Conservation (phyloP, 2,888 invertebrate species). For the Eristalis tenax region DNA sequence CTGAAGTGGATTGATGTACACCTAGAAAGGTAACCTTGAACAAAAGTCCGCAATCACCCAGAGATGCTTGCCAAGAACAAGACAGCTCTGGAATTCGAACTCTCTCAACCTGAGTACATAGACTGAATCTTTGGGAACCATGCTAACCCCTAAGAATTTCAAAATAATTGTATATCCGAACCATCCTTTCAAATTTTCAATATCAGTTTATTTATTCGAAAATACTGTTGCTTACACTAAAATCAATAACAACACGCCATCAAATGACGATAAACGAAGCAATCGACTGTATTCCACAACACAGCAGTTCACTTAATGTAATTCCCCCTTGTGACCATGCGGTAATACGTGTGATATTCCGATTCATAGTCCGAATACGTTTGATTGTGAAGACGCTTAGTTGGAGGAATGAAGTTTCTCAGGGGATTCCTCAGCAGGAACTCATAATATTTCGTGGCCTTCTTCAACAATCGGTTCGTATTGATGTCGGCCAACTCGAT, state of each 20-base stretch:
- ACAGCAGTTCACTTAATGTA: constrained; percentile 73
- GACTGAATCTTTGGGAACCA: too few relatives aligned
- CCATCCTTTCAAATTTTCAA: neutral
- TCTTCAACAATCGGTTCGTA: constrained; percentile 75
- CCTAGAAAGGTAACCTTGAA: too few relatives aligned
- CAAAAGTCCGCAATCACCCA: too few relatives aligned
- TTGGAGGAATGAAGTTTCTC: constrained; percentile 77
- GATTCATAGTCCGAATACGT: constrained; percentile 78
- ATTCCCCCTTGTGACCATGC: constrained; percentile 77
- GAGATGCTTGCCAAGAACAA: too few relatives aligned
- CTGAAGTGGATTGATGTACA: too few relatives aligned
- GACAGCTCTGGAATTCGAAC: too few relatives aligned
- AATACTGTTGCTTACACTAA: neutral
- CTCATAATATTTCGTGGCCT: constrained; percentile 75
- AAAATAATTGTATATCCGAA: too few relatives aligned
- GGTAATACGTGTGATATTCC: constrained; percentile 81
- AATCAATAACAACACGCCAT: neutral
- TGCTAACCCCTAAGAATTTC: too few relatives aligned
- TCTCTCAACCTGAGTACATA: too few relatives aligned
- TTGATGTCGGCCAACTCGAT: constrained; percentile 76
- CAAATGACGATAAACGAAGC: neutral
- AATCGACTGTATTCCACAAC: neutral
- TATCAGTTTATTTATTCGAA: neutral
- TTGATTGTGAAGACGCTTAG: constrained; percentile 76
- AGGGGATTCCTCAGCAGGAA: constrained; percentile 79